Percentiles rank a stretch among this genome's conserved stretches.
Conservation (phyloP, 2,113 vertebrate species). For the Petromus typicus region DNA sequence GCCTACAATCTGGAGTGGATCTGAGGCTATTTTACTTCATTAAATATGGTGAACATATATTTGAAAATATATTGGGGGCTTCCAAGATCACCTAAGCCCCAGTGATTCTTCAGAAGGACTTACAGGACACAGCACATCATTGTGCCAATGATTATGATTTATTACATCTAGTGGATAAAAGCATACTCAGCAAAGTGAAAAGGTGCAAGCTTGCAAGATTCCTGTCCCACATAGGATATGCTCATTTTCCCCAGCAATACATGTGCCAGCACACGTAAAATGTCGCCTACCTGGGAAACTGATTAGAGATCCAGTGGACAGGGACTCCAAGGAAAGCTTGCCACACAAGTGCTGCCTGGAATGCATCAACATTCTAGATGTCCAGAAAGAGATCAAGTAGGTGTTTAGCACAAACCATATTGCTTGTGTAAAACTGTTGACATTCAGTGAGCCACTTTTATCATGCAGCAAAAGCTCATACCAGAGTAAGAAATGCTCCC, state of each 20-base stretch:
- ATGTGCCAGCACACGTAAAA: not conserved
- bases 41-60: not conserved
- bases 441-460: not conserved
- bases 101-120: not conserved
- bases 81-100: not conserved
- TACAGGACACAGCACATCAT: not conserved
- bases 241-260: not conserved
- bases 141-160: not conserved
- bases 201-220: not conserved
- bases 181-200: not conserved
- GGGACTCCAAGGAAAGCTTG: not conserved
- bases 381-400: not conserved
- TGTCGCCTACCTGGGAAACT: not conserved
- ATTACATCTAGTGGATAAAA: not conserved
- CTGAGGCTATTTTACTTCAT: not conserved
- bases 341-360: not conserved
- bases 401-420: not conserved
- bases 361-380: not conserved
- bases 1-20: not conserved
- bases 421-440: conserved; percentile 22
- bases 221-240: not conserved
- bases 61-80: not conserved
- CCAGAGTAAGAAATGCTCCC: not conserved
- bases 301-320: not conserved
- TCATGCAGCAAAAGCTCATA: not conserved